A percentile compares a stretch with the other conserved stretches of the same genome.
phyloP scores from a whole-genome alignment of 2,888 invertebrate genomes.

The Ormyrus labotus region DNA sequence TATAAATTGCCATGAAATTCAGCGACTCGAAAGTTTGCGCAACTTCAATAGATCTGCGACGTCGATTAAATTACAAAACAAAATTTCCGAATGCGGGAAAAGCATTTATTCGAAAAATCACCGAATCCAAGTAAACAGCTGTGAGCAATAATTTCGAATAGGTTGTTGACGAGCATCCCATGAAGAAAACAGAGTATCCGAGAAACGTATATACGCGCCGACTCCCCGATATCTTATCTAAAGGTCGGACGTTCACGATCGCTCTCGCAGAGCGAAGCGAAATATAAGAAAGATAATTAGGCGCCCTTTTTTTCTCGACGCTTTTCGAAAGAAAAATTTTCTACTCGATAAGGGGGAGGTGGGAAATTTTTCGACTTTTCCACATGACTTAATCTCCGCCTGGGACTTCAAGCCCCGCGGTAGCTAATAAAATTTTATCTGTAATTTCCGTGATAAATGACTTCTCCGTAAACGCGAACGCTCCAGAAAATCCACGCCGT shows the following conservation, averaged over 20 bases:
- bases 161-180: conserved; percentile 13
- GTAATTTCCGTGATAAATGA: conserved; percentile 5
- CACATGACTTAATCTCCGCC: conserved; percentile 6
- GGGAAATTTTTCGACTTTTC: conserved; percentile 11
- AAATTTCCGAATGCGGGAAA: no score
- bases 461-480: not conserved
- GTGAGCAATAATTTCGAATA: not conserved
- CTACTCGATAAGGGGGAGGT: not conserved
- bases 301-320: conserved; percentile 10
- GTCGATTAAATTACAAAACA: no score
- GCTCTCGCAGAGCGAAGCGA: conserved; percentile 14
- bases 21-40: no score
- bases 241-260: conserved; percentile 33
- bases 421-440: conserved; percentile 16
- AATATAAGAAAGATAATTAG: conserved; percentile 28
- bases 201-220: not conserved
- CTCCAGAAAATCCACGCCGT: no score
- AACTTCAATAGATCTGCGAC: no score
- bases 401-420: not conserved
- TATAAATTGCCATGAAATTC: no score
- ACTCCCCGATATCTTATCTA: conserved; percentile 36
- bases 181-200: conserved; percentile 2
- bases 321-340: conserved; percentile 10
- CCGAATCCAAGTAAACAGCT: no score
- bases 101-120: no score